phyloP scores from a whole-genome alignment of 2,797 vertebrate species.

The Acropternis orthonyx region DNA sequence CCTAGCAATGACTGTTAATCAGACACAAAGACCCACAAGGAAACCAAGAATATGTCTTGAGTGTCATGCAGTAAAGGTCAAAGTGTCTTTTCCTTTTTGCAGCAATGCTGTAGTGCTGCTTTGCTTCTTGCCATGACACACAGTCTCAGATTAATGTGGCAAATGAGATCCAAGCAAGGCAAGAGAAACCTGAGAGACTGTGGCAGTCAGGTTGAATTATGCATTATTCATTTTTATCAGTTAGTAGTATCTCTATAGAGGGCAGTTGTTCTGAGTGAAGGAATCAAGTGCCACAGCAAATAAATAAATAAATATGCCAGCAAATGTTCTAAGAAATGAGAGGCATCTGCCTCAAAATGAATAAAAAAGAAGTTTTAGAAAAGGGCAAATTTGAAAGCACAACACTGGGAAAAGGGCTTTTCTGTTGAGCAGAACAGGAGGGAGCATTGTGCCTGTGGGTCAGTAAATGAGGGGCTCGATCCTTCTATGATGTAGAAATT shows the following conservation, averaged over 20 bases:
- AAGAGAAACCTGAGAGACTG: neutral
- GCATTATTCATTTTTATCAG: neutral
- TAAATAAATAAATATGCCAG: neutral
- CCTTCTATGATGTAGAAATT: neutral
- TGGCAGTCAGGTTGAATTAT: neutral
- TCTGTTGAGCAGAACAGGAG: neutral
- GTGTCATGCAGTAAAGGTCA: neutral
- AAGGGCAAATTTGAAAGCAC: neutral
- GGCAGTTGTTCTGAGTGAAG: neutral
- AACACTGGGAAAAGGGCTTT: neutral
- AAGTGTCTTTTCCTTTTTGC: neutral
- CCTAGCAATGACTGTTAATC: neutral
- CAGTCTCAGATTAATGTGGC: neutral
- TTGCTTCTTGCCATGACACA: neutral
- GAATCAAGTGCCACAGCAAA: neutral
- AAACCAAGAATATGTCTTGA: neutral
- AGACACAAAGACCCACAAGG: neutral
- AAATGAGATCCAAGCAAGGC: neutral
- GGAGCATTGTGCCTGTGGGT: neutral
- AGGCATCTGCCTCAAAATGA: neutral
- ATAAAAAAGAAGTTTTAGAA: neutral
- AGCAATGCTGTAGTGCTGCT: neutral
- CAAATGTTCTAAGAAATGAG: neutral
- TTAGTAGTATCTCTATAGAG: neutral
- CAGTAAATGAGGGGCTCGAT: neutral